A percentile compares a stretch with the other conserved stretches of the same genome.
phyloP scores from a whole-genome alignment of 2,113 vertebrate genomes.

The Erpornis zantholeuca region DNA sequence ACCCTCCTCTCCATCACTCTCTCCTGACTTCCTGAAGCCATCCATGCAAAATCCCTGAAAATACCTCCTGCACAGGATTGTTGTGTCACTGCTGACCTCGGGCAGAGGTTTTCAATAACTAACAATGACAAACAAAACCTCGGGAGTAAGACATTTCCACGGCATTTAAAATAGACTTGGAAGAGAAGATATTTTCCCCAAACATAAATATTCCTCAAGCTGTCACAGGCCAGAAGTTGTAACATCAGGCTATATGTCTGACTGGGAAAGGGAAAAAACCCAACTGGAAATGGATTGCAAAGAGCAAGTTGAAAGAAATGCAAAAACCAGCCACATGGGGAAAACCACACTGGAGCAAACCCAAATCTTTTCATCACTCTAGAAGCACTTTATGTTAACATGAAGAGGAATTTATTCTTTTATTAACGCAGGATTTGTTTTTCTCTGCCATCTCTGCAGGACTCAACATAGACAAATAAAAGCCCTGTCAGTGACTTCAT shows the following conservation, averaged over 20 bases:
- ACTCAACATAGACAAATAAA: neutral
- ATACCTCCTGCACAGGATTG: neutral
- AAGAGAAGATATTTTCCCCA: slow-evolving; percentile 4
- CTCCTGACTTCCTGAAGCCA: neutral
- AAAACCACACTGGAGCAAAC: slow-evolving; percentile 10
- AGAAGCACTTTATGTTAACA: neutral
- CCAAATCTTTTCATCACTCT: neutral
- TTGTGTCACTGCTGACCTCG: neutral
- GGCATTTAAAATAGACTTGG: slow-evolving; percentile 3
- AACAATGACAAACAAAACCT: neutral
- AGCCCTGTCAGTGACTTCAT: neutral
- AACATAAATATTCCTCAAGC: slow-evolving; percentile 6
- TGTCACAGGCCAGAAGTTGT: neutral
- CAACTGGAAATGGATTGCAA: neutral
- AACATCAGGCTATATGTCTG: neutral
- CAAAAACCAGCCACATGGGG: neutral
- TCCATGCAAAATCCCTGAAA: neutral
- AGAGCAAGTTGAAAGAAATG: slow-evolving; percentile 10
- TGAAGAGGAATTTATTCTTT: neutral
- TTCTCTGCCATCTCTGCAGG: neutral
- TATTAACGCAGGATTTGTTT: neutral
- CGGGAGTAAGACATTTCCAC: neutral
- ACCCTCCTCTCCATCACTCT: neutral
- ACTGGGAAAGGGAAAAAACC: neutral
- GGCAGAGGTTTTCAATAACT: neutral